These are phyloP conservation scores for Sinella curviseta DNA, from an alignment of 1,140 invertebrate genomes.

Conservation along the genomic window DNA sequence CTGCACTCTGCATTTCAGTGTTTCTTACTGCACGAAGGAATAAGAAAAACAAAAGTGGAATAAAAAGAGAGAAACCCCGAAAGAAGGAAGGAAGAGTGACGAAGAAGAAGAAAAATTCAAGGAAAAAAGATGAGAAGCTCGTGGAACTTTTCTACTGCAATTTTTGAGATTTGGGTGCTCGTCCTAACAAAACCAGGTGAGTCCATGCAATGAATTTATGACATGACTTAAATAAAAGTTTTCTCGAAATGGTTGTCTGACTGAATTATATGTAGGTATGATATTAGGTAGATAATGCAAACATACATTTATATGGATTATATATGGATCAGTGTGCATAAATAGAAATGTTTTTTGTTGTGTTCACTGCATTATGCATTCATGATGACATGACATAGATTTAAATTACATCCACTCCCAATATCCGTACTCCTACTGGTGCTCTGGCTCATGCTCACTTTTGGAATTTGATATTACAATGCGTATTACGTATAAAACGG, in stretches of 20 bases:
- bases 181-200: slow-evolving; percentile 24
- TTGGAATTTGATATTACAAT: neutral
- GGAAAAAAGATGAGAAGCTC: slow-evolving; percentile 2
- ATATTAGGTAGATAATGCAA: neutral
- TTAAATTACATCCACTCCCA: slow-evolving; percentile 2
- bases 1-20: too few species aligned
- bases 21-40: too few species aligned
- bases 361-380: neutral
- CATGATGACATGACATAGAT: slow-evolving; percentile 9
- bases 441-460: neutral
- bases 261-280: neutral
- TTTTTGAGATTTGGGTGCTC: slow-evolving; percentile 20
- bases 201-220: too few species aligned
- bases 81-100: too few species aligned
- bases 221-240: too few species aligned
- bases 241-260: neutral
- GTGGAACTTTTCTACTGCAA: slow-evolving; percentile 20
- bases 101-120: neutral
- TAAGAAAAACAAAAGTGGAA: too few species aligned
- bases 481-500: neutral
- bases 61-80: too few species aligned
- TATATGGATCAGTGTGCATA: neutral
- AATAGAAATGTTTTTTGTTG: neutral
- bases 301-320: neutral
- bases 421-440: neutral